phyloP scores from a whole-genome alignment of 2,797 vertebrate species.

The Danio albolineatus region DNA sequence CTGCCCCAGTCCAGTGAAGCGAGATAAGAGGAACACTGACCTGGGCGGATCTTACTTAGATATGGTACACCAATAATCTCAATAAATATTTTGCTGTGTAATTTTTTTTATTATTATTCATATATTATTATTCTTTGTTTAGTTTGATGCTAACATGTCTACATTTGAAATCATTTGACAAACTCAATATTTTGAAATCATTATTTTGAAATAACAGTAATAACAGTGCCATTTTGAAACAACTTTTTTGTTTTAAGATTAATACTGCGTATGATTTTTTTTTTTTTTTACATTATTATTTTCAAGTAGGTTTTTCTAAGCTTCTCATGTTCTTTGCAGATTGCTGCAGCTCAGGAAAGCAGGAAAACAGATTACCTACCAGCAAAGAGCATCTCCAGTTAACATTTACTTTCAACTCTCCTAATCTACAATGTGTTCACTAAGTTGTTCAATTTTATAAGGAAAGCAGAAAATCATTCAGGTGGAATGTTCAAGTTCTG shows the following conservation, averaged over 20 bases:
- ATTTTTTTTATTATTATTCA: background rate
- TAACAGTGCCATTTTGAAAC: background rate
- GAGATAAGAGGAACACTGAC: constrained; percentile 38
- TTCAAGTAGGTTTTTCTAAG: background rate
- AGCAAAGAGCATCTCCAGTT: constrained; percentile 53
- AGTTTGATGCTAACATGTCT: too few relatives aligned
- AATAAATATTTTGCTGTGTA: background rate
- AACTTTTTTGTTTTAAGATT: background rate
- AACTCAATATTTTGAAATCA: background rate
- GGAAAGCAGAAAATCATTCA: background rate
- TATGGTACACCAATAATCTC: constrained; percentile 60
- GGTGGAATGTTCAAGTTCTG: background rate
- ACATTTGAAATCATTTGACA: background rate
- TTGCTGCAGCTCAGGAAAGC: constrained; percentile 54
- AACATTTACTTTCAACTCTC: constrained; percentile 4
- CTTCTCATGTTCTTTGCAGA: constrained; percentile 61
- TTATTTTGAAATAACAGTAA: background rate
- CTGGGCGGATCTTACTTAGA: constrained; percentile 62
- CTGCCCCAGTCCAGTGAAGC: constrained; percentile 34
- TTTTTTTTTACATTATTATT: background rate
- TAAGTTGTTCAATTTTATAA: constrained; percentile 42
- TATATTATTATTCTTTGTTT: background rate
- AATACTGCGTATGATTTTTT: background rate
- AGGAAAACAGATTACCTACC: constrained; percentile 36
- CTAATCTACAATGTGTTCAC: background rate